Conservation (phyloP, 2,113 vertebrate genomes). For the Vulpes vulpes region DNA sequence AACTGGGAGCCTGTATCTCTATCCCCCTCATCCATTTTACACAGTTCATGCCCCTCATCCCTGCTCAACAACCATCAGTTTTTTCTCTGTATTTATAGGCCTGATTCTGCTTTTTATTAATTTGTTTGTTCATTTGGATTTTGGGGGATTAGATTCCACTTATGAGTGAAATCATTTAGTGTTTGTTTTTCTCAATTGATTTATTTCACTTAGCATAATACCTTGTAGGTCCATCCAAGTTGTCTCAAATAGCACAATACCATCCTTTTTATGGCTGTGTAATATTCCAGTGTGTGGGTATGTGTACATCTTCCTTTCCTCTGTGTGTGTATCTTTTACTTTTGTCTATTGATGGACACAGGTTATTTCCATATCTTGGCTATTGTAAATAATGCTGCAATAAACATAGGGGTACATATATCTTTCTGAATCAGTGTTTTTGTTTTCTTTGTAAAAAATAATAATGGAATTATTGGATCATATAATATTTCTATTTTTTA, state of each 20-base stretch:
- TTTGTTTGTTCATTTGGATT: not conserved
- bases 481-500: not conserved
- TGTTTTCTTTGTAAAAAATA: not conserved
- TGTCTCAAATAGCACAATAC: not conserved
- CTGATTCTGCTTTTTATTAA: not conserved
- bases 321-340: not conserved
- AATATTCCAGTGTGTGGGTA: not conserved
- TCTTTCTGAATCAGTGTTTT: not conserved
- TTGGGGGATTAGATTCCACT: not conserved
- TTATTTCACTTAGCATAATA: not conserved
- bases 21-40: not conserved
- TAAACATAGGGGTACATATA: not conserved
- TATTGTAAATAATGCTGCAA: not conserved
- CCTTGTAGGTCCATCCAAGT: not conserved
- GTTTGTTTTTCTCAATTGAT: not conserved
- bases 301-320: not conserved
- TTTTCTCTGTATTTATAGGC: not conserved
- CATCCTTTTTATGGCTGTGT: not conserved
- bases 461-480: not conserved
- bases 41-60: not conserved
- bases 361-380: not conserved
- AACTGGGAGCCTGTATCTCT: not conserved
- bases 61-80: not conserved
- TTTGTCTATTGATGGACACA: not conserved
- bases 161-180: not conserved